These are phyloP conservation scores for Blera fallax DNA, from an alignment of 2,888 invertebrate genomes.

Conservation along the genomic window DNA sequence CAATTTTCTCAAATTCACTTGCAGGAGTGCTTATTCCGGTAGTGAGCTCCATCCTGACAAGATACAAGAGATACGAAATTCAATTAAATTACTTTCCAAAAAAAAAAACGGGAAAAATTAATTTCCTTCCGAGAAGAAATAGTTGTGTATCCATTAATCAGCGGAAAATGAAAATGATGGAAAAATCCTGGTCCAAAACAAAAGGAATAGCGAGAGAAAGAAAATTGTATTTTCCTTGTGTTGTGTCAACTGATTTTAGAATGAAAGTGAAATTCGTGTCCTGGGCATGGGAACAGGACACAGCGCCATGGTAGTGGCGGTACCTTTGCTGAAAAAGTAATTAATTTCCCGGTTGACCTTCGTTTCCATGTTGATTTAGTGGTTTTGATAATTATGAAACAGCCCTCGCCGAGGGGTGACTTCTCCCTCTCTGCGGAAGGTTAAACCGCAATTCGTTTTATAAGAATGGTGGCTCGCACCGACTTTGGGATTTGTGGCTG, in stretches of 20 bases:
- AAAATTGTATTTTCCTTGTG: slow-evolving; percentile 3
- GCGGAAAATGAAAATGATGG: slow-evolving; percentile 16
- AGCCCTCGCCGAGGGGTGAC: slow-evolving; percentile 21
- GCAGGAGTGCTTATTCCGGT: neutral
- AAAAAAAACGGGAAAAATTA: slow-evolving; percentile 28
- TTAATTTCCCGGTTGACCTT: slow-evolving; percentile 62
- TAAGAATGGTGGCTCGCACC: neutral
- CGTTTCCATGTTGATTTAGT: slow-evolving; percentile 63
- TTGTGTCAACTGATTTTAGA: slow-evolving; percentile 46
- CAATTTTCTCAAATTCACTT: neutral
- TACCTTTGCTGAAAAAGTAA: slow-evolving; percentile 37
- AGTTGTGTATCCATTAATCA: slow-evolving; percentile 24
- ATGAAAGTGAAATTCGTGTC: slow-evolving; percentile 15
- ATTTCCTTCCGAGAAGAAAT: slow-evolving; percentile 2
- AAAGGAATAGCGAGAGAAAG: neutral
- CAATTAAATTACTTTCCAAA: slow-evolving; percentile 40
- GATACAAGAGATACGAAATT: slow-evolving; percentile 41
- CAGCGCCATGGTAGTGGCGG: neutral
- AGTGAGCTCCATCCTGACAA: slow-evolving; percentile 14
- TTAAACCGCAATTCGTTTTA: slow-evolving; percentile 59
- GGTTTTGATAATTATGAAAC: slow-evolving; percentile 64
- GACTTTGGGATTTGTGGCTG: neutral
- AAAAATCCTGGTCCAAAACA: neutral
- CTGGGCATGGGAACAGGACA: neutral
- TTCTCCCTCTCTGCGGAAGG: slow-evolving; percentile 24